Evolutionary conservation across 2,113 vertebrate species (phyloP), one percentile per base, ranked within the genome.

Genomic region (Hemibagrus wyckioides): DNA sequence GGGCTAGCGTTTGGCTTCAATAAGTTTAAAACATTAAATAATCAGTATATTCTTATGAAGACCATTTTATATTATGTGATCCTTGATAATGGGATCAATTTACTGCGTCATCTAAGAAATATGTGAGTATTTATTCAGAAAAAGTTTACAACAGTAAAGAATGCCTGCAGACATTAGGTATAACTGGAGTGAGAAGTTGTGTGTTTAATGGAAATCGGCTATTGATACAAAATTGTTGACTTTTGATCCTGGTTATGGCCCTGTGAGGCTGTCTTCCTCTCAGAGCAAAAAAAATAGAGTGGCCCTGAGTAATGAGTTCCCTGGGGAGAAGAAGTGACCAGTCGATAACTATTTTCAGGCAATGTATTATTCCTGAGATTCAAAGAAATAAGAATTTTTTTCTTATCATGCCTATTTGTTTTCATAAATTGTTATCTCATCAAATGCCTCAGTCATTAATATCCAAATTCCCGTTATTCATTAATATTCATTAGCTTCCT

Each of bases 231-330:
- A 48, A 23, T 14, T n/a, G 41, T 76, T 76, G 19, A n/a, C 25
- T 50, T 52, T 77, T 77, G 41, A 30, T 80, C 14, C 11, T 17
- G 28, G 76, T 79, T 79, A 30, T 19, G 76, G 50, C n/a, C n/a
- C n/a, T 56, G 39, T 50, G 56, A 77, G n/a, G 44, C 39, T 77
- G 23, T 83, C 50, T 48, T 54, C 28, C 28, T 85, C 61, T 30
- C 28, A 50, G 56, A 63, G 17, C 1, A n/a, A 85, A 85, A n/a
- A 33, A 77, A 48, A n/a, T 61, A n/a, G 30, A 28, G 69, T 13
- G 54, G 57, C 33, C 83, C 21, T 36, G 56, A 21, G 15, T 77
- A 85, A 85, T 85, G 84, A 77, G 69, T 7, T 76, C 83, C n/a
- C 83, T 75, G 23, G 56, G 56, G 84, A 59, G 4, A 63, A 56